These are phyloP conservation scores for Temnothorax ravouxi DNA, from an alignment of 2,888 invertebrate genomes.

Conservation along the genomic window DNA sequence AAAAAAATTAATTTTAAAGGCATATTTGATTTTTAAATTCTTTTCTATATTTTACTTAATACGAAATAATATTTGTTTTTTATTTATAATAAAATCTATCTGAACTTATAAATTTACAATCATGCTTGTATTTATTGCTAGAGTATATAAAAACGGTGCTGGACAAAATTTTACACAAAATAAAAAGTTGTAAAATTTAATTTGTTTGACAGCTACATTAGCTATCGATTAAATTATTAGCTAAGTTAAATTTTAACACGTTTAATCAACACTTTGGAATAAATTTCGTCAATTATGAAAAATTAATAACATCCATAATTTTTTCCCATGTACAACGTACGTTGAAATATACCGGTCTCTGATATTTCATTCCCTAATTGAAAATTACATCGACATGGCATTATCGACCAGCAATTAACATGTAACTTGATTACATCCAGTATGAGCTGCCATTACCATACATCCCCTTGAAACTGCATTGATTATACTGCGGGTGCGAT, in stretches of 20 bases:
- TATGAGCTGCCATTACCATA: constrained; percentile 40
- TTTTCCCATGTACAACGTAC: not conserved
- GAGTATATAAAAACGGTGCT: not conserved
- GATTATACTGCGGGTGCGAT: constrained; percentile 37
- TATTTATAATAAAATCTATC: not conserved
- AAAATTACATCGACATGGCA: constrained; percentile 35
- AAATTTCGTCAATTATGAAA: constrained; percentile 13
- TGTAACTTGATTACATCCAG: constrained; percentile 35
- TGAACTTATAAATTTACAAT: not conserved
- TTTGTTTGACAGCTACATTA: not conserved
- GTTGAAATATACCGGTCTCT: not conserved
- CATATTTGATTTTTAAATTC: not conserved
- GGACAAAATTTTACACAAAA: not conserved
- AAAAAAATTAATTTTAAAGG: constrained; percentile 40
- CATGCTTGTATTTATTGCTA: not conserved
- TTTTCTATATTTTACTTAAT: not conserved
- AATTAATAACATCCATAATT: not conserved
- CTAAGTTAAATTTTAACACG: not conserved
- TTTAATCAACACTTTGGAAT: not conserved
- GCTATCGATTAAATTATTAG: not conserved
- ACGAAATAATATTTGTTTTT: not conserved
- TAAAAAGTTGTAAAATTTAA: not conserved
- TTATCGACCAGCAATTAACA: constrained; percentile 48
- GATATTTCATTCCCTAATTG: constrained; percentile 17
- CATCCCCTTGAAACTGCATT: constrained; percentile 49